These are phyloP conservation scores for Oenanthe melanoleuca DNA, from an alignment of 2,113 vertebrate species.

Conservation along the genomic window DNA sequence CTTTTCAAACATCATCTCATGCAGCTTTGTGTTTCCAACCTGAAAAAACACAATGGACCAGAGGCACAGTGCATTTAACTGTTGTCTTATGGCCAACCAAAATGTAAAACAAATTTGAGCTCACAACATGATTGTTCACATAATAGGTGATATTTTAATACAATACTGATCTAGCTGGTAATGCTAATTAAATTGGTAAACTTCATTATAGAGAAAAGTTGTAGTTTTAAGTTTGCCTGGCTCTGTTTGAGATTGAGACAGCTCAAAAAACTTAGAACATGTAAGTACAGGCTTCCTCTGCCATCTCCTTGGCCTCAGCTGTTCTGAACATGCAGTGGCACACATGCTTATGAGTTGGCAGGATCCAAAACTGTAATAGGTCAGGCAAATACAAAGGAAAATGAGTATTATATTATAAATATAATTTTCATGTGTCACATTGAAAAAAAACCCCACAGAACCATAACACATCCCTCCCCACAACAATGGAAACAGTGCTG, in stretches of 20 bases:
- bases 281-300: neutral
- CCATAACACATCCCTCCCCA: neutral
- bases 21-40: neutral
- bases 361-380: neutral
- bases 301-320: neutral
- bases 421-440: neutral
- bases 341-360: neutral
- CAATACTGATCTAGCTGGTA: neutral
- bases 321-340: neutral
- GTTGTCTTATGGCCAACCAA: neutral
- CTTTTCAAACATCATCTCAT: neutral
- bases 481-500: neutral
- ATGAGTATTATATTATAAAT: neutral
- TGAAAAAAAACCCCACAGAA: accelerated
- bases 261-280: neutral
- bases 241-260: neutral
- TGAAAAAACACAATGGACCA: neutral
- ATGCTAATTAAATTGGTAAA: neutral
- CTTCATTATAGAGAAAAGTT: neutral
- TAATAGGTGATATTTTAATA: neutral
- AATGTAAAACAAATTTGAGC: neutral
- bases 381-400: neutral
- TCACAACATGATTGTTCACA: neutral
- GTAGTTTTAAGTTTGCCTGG: neutral
- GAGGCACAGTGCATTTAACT: neutral